Evolutionary conservation across 2,797 vertebrate genomes (phyloP).

Genomic region (Sebastes baramenuke): DNA sequence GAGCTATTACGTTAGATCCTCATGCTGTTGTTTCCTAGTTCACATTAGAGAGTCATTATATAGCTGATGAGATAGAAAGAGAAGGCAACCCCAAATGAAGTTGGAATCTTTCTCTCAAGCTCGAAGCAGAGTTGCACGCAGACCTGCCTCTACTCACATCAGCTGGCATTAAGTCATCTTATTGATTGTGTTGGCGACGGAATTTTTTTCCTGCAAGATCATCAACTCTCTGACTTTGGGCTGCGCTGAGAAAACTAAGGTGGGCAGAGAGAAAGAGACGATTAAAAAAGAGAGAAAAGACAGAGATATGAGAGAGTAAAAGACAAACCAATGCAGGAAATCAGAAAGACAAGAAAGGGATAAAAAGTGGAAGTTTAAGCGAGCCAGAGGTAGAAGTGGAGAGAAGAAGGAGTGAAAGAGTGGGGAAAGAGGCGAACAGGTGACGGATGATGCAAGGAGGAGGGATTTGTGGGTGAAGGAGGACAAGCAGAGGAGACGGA

Average conservation of each 20-base stretch:
- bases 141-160: slow-evolving; percentile 22
- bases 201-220: slow-evolving; percentile 49
- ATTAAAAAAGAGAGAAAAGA: neutral
- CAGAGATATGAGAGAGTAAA: neutral
- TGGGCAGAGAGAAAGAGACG: neutral
- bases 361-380: neutral
- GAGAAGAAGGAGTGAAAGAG: slow-evolving; percentile 17
- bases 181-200: slow-evolving; percentile 39
- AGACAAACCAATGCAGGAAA: neutral
- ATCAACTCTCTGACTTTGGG: slow-evolving; percentile 45
- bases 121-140: neutral
- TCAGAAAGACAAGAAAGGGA: neutral
- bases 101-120: neutral
- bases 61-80: slow-evolving; percentile 9
- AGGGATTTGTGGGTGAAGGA: slow-evolving; percentile 31
- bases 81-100: neutral
- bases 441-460: slow-evolving; percentile 39
- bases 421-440: neutral
- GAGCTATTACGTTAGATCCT: neutral
- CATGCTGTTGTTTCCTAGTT: neutral
- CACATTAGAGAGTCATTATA: neutral
- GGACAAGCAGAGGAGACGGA: slow-evolving; percentile 29
- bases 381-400: neutral
- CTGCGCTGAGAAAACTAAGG: neutral
- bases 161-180: slow-evolving; percentile 26